Conservation (phyloP, 2,797 vertebrate species). For the Macropus fuliginosus region DNA sequence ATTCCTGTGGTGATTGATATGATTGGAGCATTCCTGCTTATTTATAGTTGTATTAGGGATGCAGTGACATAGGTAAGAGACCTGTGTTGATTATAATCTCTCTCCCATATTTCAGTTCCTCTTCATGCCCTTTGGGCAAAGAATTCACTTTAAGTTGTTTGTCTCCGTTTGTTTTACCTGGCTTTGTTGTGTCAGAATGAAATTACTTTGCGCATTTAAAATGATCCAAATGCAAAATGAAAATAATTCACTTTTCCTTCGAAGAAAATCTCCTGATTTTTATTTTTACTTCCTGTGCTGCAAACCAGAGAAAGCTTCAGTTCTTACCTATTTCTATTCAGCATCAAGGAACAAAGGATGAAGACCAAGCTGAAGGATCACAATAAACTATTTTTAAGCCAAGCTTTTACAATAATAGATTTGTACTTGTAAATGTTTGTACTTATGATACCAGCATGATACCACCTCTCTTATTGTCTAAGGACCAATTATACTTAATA, state of each 20-base stretch:
- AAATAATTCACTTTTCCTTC: constrained; percentile 1
- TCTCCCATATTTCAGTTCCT: constrained; percentile 49
- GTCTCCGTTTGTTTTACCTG: neutral
- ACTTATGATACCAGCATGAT: constrained; percentile 10
- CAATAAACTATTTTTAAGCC: constrained; percentile 39
- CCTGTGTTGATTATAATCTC: constrained; percentile 51
- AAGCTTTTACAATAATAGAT: constrained; percentile 64
- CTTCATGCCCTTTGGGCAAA: constrained; percentile 51
- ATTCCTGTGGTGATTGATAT: constrained; percentile 69
- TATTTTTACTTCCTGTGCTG: constrained; percentile 21
- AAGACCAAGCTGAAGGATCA: constrained; percentile 41
- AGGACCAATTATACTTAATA: neutral
- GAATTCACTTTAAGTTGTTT: constrained; percentile 31
- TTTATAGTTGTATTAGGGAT: constrained; percentile 62
- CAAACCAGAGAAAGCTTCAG: constrained; percentile 53
- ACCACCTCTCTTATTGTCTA: constrained; percentile 46
- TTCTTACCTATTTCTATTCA: constrained; percentile 37
- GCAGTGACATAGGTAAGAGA: constrained; percentile 53
- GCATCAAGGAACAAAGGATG: constrained; percentile 11
- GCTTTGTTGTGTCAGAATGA: constrained; percentile 26
- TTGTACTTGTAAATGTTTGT: constrained; percentile 33
- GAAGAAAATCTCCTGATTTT: constrained; percentile 58
- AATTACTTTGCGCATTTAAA: constrained; percentile 38
- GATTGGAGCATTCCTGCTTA: constrained; percentile 57
- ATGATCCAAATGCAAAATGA: constrained; percentile 55